Base-by-base conservation (phyloP, 2,888 invertebrate genomes). In the Endotricha flammealis region DNA sequence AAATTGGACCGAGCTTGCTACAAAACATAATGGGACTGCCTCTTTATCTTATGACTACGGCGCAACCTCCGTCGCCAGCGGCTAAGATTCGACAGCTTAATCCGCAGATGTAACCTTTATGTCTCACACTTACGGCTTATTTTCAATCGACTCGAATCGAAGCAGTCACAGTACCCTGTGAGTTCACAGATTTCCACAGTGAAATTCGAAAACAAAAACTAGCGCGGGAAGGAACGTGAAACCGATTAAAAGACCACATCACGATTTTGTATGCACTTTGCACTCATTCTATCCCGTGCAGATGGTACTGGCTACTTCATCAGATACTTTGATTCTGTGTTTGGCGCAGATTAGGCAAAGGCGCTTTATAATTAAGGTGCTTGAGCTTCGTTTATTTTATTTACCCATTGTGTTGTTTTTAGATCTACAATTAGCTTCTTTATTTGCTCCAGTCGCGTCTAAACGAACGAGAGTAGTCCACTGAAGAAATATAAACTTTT, bases 211-310 rank as follows among this genome's bases (percentile, higher is more conserved):
- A 78, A 80, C 81, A 82, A 85, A 85, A 85, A 82, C 77, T 76
- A 74, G 72, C 74, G 70, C 78, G 75, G 75, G 74, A 78, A 79
- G 71, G 71, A 81, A 80, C 83, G 83, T 83, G 85, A 71, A 83
- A 85, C 75, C 85, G 86, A 85, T 85, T 86, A 85, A 86, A 85
- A 77, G 76, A 74, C 80, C 78, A 70, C 86, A 86, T 85, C 86
- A 86, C 86, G 86, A 85, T 83, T 85, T 73, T 78, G 81, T 82
- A 81, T 86, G 83, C 86, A 81, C 83, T 86, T 83, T 86, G 86
- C 82, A 85, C 83, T 83, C 76, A 74, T 74, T 80, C 63, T 74
- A 77, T 76, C 64, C 74, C 61, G 63, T 63, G 67, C 63, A 62
- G 64, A 70, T 64, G 69, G 69, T 53, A 65, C 64, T 50, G 66